phyloP scores from a whole-genome alignment of 2,797 vertebrate genomes.

The Myripristis jacobus region DNA sequence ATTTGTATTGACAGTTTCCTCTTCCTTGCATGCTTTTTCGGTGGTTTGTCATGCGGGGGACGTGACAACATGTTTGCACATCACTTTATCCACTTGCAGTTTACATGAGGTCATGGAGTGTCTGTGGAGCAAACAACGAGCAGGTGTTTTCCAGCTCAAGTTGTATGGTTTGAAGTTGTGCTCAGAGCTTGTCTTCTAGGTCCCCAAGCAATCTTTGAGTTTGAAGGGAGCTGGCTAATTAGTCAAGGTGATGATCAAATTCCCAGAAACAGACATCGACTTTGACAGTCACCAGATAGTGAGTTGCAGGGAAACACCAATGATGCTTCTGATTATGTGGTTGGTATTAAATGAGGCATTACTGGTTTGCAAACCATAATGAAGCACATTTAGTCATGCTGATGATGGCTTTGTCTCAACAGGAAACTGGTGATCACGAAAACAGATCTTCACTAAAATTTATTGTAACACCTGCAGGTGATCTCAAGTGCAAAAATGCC shows the following conservation, averaged over 20 bases:
- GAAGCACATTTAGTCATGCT: slow-evolving; percentile 58
- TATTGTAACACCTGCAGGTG: slow-evolving; percentile 46
- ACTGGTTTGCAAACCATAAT: slow-evolving; percentile 53
- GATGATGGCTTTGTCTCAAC: slow-evolving; percentile 52
- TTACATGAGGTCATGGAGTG: neutral
- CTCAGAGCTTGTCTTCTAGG: neutral
- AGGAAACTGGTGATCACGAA: slow-evolving; percentile 63
- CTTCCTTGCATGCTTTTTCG: neutral
- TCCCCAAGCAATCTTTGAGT: slow-evolving; percentile 32
- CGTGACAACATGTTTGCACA: neutral
- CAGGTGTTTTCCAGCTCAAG: neutral
- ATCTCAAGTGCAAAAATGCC: slow-evolving; percentile 47
- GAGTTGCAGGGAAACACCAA: slow-evolving; percentile 30
- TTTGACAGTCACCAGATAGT: slow-evolving; percentile 35
- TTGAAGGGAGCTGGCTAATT: slow-evolving; percentile 48
- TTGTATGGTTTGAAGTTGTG: slow-evolving; percentile 1
- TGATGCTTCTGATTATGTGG: slow-evolving; percentile 59
- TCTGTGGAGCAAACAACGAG: neutral
- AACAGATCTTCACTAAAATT: slow-evolving; percentile 62
- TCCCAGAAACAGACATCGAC: slow-evolving; percentile 41
- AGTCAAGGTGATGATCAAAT: slow-evolving; percentile 42
- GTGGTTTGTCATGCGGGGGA: neutral
- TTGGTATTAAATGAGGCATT: slow-evolving; percentile 52
- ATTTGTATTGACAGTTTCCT: neutral
- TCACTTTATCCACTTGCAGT: neutral